phyloP scores from a whole-genome alignment of 2,888 invertebrate genomes.

The Oligia strigilis region DNA sequence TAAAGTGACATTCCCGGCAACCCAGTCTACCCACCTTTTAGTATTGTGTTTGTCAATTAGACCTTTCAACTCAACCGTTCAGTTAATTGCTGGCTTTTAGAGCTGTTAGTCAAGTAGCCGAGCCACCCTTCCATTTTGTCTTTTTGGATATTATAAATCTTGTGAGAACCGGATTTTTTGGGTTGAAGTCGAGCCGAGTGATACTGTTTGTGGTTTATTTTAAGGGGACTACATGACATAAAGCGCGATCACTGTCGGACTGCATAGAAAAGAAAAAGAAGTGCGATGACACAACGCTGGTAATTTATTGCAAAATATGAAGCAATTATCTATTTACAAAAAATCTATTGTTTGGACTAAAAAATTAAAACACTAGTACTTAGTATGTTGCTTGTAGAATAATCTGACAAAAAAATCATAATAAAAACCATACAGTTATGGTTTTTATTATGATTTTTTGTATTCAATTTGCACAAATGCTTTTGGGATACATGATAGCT shows the following conservation, averaged over 20 bases:
- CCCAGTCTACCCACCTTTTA: slow-evolving; percentile 49
- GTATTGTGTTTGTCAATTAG: slow-evolving; percentile 76
- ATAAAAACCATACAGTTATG: too few relatives aligned
- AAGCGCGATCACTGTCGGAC: too few relatives aligned
- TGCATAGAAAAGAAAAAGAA: too few relatives aligned
- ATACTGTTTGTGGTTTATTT: slow-evolving; percentile 48
- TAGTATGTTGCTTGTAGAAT: too few relatives aligned
- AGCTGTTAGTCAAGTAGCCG: slow-evolving; percentile 70
- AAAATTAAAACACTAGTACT: too few relatives aligned
- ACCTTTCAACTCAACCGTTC: slow-evolving; percentile 68
- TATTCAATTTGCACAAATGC: neutral
- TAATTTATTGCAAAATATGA: too few relatives aligned
- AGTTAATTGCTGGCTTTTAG: slow-evolving; percentile 73
- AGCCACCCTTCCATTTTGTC: slow-evolving; percentile 63
- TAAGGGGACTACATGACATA: neutral
- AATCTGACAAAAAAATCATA: too few relatives aligned
- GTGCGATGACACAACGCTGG: too few relatives aligned
- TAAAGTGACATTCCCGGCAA: slow-evolving; percentile 57
- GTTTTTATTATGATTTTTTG: too few relatives aligned
- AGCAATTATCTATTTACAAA: too few relatives aligned
- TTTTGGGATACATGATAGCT: neutral
- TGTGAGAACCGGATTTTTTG: slow-evolving; percentile 57
- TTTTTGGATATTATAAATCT: slow-evolving; percentile 49
- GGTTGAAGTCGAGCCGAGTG: slow-evolving; percentile 24
- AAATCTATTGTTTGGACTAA: too few relatives aligned